Evolutionary conservation across 2,113 vertebrate species (phyloP).

Genomic region (Erythrocebus patas): DNA sequence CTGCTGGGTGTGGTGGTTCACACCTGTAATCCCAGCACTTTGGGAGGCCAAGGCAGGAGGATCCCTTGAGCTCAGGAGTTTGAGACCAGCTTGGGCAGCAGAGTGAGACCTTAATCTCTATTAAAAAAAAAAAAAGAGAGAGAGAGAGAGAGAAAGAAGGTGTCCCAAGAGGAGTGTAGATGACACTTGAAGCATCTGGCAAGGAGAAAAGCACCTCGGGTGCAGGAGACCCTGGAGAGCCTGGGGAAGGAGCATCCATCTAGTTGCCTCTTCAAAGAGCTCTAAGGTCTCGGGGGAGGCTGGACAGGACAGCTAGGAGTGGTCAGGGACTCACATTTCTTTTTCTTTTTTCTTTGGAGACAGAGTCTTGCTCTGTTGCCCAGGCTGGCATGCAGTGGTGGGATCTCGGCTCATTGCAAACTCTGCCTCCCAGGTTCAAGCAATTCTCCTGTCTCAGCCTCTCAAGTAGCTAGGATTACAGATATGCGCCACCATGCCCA

Average conservation of each 20-base stretch:
- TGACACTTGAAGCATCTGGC: background rate
- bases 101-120: background rate
- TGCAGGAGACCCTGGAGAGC: background rate
- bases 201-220: background rate
- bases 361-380: no score
- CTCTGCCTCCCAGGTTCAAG: no score
- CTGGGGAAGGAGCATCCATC: background rate
- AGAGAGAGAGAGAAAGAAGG: background rate
- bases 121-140: background rate
- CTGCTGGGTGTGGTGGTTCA: background rate
- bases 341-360: no score
- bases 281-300: background rate
- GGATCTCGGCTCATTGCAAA: no score
- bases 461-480: no score
- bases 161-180: background rate
- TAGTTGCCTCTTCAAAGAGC: background rate
- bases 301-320: background rate
- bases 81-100: background rate
- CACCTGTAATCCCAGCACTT: background rate
- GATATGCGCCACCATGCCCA: fast-evolving
- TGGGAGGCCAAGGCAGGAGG: background rate
- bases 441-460: no score
- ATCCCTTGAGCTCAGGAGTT: background rate
- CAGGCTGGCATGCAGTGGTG: fast-evolving
- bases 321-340: background rate